Base-by-base conservation (phyloP, 2,888 invertebrate genomes). In the Frankliniella intonsa region DNA sequence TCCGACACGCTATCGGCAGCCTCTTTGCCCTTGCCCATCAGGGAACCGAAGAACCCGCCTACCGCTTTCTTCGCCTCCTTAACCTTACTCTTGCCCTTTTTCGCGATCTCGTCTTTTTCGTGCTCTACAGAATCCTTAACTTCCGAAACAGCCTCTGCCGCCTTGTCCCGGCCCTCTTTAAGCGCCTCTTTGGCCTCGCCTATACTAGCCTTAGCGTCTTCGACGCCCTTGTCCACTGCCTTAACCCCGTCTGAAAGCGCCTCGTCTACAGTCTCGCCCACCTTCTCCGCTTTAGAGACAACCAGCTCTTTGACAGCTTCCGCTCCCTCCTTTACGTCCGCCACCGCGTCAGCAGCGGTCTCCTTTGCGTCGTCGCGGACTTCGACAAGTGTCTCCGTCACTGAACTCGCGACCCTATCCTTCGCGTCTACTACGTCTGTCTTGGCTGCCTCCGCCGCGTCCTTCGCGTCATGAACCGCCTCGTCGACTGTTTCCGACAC, bases 81-180 rank as follows among this genome's bases (percentile, higher is more conserved):
- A 50, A 81, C 80, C n/a, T 65, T 55, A 69, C n/a, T 81, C 81
- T 65, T 55, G 50, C 82, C 51, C 82, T 83, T 82, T 19, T 83
- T 82, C 3, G 80, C 80, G n/a, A 80, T 49, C 49, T 83, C 80
- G 65, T 82, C 82, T 79, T 83, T 82, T 84, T 84, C 81, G 38
- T 82, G n/a, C 81, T 84, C 82, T 11, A 84, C 80, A 25, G 83
- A 82, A 51, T 83, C 82, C 82, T 83, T 82, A 27, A 25, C 69
- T 2, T 12, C 25, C 10, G n/a, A 5, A 3, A 76, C 12, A 0
- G 9, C 10, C 5, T 25, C 69, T 9, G 1, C 69, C 5, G 69
- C 25, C 9, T 22, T 22, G 0, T 76, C 69, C 25, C 25, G n/a
- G 7, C 22, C 22, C 11, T 69, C 22, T 5, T 22, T 22, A 9